A percentile compares a stretch with the other conserved stretches of the same genome.
Conservation (phyloP, 2,888 invertebrate genomes). For the Nowickia ferox region DNA sequence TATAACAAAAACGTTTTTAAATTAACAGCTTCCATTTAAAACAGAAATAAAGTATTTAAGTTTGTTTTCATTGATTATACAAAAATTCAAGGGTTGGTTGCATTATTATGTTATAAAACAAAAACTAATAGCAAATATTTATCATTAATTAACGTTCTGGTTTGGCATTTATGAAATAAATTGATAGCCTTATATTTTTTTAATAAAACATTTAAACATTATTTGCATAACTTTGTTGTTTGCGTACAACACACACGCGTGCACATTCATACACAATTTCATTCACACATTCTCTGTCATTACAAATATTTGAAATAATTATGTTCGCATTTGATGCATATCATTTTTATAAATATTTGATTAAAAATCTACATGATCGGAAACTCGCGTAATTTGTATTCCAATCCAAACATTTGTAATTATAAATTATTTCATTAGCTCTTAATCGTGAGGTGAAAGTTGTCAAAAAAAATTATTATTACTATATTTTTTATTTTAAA, state of each 20-base stretch:
- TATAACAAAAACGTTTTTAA: too few species aligned
- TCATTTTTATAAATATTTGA: neutral
- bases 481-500: neutral
- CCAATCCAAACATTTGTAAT: constrained; percentile 26
- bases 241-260: neutral
- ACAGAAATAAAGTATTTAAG: too few species aligned
- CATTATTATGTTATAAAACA: too few species aligned
- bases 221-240: too few species aligned
- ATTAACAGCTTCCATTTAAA: too few species aligned
- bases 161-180: too few species aligned
- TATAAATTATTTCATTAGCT: constrained; percentile 34
- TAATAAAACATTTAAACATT: too few species aligned
- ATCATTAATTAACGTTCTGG: too few species aligned
- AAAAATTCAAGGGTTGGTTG: too few species aligned
- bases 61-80: too few species aligned
- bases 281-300: neutral
- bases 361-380: constrained; percentile 22
- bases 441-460: constrained; percentile 56
- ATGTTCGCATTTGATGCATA: constrained; percentile 1
- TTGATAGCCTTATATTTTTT: too few species aligned
- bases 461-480: constrained; percentile 32
- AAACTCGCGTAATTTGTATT: constrained; percentile 40
- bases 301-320: neutral
- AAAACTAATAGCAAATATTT: too few species aligned
- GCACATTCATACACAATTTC: neutral